Evolutionary conservation across 2,797 vertebrate species (phyloP).

Genomic region (Cottoperca gobio): DNA sequence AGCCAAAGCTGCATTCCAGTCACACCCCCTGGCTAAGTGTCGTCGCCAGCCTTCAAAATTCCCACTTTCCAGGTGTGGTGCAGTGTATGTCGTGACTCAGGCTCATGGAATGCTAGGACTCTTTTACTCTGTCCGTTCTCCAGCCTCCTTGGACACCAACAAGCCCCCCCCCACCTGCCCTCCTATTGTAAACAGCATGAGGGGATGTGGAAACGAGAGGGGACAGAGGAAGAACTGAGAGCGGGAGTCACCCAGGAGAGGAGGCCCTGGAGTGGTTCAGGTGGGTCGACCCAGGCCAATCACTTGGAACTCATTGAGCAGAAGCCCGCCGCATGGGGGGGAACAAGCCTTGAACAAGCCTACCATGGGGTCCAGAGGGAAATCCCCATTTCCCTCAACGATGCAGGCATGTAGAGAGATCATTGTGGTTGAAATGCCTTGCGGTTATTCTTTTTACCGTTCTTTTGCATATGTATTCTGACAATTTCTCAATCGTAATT

Average conservation of each 20-base stretch:
- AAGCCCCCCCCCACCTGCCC: slow-evolving; percentile 95
- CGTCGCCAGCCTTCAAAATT: not conserved
- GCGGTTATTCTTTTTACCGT: not conserved
- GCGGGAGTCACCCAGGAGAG: slow-evolving; percentile 90
- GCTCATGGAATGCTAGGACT: not conserved
- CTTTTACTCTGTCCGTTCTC: not conserved
- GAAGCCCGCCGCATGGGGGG: slow-evolving; percentile 93
- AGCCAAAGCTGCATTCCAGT: not conserved
- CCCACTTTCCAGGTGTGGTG: not conserved
- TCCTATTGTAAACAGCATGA: slow-evolving; percentile 98
- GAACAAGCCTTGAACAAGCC: slow-evolving; percentile 94
- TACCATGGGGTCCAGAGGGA: slow-evolving; percentile 96
- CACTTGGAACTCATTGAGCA: slow-evolving; percentile 94
- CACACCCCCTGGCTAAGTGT: not conserved
- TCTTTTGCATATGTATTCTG: not conserved
- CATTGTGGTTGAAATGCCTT: not conserved
- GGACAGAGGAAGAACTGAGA: slow-evolving; percentile 94
- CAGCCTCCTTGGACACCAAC: slow-evolving; percentile 85
- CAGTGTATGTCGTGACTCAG: not conserved
- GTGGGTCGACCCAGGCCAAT: slow-evolving; percentile 88
- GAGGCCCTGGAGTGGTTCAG: slow-evolving; percentile 91
- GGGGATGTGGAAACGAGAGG: slow-evolving; percentile 96
- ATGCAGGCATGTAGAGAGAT: slow-evolving; percentile 86
- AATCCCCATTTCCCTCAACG: slow-evolving; percentile 92
- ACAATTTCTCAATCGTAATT: not conserved